Percentiles rank a stretch among this genome's conserved stretches.
These are phyloP conservation scores for Parnassius orleans DNA, from an alignment of 2,888 invertebrate genomes.

Conservation along the genomic window DNA sequence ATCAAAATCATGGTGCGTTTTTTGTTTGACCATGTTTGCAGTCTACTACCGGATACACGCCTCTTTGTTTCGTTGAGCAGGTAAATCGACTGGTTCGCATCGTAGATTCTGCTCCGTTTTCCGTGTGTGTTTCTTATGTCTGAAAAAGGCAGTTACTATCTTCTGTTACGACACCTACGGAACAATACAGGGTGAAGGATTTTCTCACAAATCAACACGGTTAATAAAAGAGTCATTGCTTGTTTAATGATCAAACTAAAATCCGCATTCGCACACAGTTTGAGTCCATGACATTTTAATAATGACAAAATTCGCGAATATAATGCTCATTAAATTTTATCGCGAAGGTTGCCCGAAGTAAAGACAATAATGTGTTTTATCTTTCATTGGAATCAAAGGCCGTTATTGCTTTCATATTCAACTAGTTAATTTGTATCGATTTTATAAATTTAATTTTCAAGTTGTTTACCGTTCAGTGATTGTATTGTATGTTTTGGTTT, in stretches of 20 bases:
- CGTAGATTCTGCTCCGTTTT: too few relatives aligned
- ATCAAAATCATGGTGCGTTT: too few relatives aligned
- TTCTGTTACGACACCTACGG: too few relatives aligned
- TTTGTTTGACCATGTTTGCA: too few relatives aligned
- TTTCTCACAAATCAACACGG: too few relatives aligned
- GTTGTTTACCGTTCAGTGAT: slow-evolving; percentile 5
- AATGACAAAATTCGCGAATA: slow-evolving; percentile 34
- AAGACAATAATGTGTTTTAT: slow-evolving; percentile 41
- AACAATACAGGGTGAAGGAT: too few relatives aligned
- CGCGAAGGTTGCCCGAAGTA: slow-evolving; percentile 39
- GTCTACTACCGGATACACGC: too few relatives aligned
- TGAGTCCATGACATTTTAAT: slow-evolving; percentile 44
- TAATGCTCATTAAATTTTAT: slow-evolving; percentile 41
- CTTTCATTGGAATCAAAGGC: slow-evolving; percentile 40
- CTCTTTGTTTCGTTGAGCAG: too few relatives aligned
- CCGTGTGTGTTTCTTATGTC: too few relatives aligned
- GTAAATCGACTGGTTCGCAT: too few relatives aligned
- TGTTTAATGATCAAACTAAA: slow-evolving; percentile 10
- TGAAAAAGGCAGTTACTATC: too few relatives aligned
- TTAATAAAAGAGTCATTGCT: too few relatives aligned
- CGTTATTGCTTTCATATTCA: slow-evolving; percentile 32
- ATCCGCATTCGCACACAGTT: slow-evolving; percentile 4
- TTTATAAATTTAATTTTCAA: slow-evolving; percentile 19
- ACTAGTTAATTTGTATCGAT: slow-evolving; percentile 31
- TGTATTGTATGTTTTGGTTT: background rate